Percentiles rank a stretch among this genome's conserved stretches.
phyloP scores from a whole-genome alignment of 2,113 vertebrate genomes.

The Antidorcas marsupialis region DNA sequence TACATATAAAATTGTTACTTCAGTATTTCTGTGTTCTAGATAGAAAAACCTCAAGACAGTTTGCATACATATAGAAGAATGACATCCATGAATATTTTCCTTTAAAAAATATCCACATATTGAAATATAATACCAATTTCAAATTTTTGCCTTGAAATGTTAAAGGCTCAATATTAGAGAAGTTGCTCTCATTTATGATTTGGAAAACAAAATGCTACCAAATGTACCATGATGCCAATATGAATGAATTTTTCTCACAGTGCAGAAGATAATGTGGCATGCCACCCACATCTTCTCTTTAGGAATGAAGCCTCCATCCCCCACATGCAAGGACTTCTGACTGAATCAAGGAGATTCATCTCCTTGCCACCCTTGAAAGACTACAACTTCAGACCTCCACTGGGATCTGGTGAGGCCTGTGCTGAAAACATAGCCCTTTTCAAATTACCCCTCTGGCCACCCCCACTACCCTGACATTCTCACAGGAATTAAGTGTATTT shows the following conservation, averaged over 20 bases:
- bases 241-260: background rate
- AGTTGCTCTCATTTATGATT: background rate
- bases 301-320: background rate
- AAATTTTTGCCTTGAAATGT: background rate
- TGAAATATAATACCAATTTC: background rate
- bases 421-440: background rate
- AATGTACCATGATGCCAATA: background rate
- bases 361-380: background rate
- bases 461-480: background rate
- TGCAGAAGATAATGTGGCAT: background rate
- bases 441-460: background rate
- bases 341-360: background rate
- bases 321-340: background rate
- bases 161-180: background rate
- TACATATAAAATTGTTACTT: background rate
- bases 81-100: background rate
- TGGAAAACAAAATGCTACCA: background rate
- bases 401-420: background rate
- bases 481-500: background rate
- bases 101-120: background rate
- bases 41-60: background rate
- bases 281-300: background rate
- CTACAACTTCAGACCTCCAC: background rate
- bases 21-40: background rate
- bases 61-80: background rate